Evolutionary conservation across 2,113 vertebrate genomes (phyloP).

Genomic region (Ceuthmochares aereus): DNA sequence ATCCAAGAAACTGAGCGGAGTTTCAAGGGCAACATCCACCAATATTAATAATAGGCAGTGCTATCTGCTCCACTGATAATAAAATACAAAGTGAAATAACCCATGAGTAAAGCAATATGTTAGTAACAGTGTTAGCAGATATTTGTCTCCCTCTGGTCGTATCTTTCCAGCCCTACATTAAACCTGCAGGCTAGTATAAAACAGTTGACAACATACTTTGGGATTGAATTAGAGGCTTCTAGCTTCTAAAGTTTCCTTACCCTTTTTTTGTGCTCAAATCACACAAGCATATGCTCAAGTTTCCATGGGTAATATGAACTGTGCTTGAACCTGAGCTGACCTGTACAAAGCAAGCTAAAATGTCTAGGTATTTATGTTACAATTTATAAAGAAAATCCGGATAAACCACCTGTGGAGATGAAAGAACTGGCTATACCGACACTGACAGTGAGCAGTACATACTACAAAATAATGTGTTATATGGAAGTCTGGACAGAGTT

Average conservation of each 20-base stretch:
- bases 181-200: background rate
- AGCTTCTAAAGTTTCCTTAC: constrained; percentile 9
- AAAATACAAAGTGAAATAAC: constrained; percentile 35
- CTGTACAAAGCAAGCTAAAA: background rate
- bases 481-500: background rate
- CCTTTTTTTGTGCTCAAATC: background rate
- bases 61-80: background rate
- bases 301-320: background rate
- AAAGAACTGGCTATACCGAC: background rate
- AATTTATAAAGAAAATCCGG: background rate
- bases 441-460: background rate
- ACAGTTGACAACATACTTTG: background rate
- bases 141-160: background rate
- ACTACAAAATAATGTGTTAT: background rate
- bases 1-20: background rate
- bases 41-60: background rate
- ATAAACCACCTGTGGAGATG: background rate
- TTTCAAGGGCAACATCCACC: constrained; percentile 32
- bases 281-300: background rate
- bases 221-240: constrained; percentile 27
- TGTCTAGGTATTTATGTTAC: background rate
- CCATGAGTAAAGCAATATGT: constrained; percentile 4
- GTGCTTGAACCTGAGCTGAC: constrained; percentile 4
- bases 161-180: background rate
- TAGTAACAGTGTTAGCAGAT: background rate